Evolutionary conservation across 2,888 invertebrate genomes (phyloP).

Genomic region (Eupeodes luniger): DNA sequence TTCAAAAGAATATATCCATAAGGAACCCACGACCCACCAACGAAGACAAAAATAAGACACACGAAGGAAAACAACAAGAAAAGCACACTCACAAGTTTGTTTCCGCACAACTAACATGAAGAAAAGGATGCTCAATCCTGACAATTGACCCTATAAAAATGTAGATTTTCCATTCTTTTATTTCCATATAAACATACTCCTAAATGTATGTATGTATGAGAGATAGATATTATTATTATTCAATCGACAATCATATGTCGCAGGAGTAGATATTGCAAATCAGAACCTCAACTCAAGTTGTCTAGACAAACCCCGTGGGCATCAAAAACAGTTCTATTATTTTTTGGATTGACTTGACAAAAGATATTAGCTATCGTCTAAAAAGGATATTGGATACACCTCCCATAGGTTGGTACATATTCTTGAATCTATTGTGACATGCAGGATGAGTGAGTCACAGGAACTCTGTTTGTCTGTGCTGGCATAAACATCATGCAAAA

Average conservation of each 20-base stretch:
- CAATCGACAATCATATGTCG: constrained; percentile 38
- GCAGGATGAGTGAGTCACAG: background rate
- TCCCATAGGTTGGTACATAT: background rate
- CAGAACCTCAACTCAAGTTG: constrained; percentile 27
- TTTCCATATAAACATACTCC: too few relatives aligned
- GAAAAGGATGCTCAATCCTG: constrained; percentile 18
- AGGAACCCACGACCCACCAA: background rate
- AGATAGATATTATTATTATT: background rate
- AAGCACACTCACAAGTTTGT: constrained; percentile 3
- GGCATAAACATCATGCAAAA: background rate
- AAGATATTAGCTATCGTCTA: background rate
- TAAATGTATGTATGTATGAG: too few relatives aligned
- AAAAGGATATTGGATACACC: constrained; percentile 18
- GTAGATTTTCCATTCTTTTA: constrained; percentile 23
- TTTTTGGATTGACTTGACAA: constrained; percentile 17
- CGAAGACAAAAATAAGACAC: constrained; percentile 29
- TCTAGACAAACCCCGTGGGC: constrained; percentile 39
- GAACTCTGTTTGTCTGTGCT: background rate
- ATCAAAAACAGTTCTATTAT: background rate
- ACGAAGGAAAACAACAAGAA: background rate
- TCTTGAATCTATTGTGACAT: background rate
- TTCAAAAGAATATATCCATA: constrained; percentile 17
- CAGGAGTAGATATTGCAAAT: constrained; percentile 34
- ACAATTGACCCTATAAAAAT: constrained; percentile 44
- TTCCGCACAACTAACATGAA: background rate